Percentiles rank a stretch among this genome's conserved stretches.
Evolutionary conservation across 2,888 invertebrate genomes (phyloP).

Genomic region (Neria commutata): DNA sequence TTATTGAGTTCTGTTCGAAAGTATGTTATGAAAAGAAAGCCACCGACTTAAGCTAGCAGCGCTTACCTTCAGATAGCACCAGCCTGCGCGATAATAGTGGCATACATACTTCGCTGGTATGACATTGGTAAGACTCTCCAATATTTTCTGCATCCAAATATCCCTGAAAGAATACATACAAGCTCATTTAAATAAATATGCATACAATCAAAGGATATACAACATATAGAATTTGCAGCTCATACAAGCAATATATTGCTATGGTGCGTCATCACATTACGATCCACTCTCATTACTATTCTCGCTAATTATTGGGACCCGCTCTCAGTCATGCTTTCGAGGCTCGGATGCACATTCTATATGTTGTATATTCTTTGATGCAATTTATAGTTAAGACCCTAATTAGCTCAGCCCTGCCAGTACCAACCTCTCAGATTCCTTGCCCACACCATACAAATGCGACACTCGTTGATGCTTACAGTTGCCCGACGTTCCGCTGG

Average conservation of each 20-base stretch:
- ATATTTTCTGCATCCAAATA: slow-evolving; percentile 80
- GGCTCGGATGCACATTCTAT: no score
- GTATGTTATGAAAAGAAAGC: neutral
- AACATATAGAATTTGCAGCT: neutral
- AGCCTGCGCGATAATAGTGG: slow-evolving; percentile 77
- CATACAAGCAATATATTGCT: no score
- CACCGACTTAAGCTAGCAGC: neutral
- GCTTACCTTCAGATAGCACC: slow-evolving; percentile 77
- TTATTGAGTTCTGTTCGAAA: slow-evolving; percentile 52
- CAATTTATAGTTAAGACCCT: no score
- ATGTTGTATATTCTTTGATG: no score
- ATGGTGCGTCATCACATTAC: no score
- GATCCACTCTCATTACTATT: neutral
- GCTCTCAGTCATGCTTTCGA: no score
- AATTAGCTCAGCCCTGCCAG: neutral
- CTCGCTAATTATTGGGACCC: no score
- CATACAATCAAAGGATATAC: neutral
- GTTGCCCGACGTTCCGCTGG: slow-evolving; percentile 54
- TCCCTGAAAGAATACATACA: slow-evolving; percentile 62
- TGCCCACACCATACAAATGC: slow-evolving; percentile 61
- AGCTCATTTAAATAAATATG: neutral
- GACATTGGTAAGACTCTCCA: slow-evolving; percentile 74
- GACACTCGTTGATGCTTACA: slow-evolving; percentile 54
- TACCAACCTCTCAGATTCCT: slow-evolving; percentile 56
- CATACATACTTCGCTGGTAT: slow-evolving; percentile 73